Percentiles rank a stretch among this genome's conserved stretches.
These are phyloP conservation scores for Ochotona princeps DNA, from an alignment of 2,113 vertebrate species.

Conservation along the genomic window DNA sequence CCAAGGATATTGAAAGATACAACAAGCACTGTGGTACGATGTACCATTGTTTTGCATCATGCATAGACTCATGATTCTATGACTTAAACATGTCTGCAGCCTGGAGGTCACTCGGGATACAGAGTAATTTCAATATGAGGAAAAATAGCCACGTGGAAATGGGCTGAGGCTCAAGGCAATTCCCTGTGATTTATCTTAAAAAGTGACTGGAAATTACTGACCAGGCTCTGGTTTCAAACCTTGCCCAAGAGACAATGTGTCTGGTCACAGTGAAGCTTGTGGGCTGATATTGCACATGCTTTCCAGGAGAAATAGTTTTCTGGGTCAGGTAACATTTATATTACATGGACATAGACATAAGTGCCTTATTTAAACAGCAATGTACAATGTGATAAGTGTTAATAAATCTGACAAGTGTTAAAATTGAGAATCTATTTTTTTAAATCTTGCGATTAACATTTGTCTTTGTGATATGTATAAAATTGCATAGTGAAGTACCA, in stretches of 20 bases:
- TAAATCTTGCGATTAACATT: slow-evolving; percentile 30
- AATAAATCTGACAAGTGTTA: slow-evolving; percentile 76
- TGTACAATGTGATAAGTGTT: slow-evolving; percentile 51
- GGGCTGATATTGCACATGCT: slow-evolving; percentile 1
- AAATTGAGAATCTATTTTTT: slow-evolving; percentile 49
- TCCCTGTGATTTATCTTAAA: slow-evolving; percentile 45
- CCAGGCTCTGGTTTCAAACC: slow-evolving; percentile 68
- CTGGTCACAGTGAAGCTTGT: slow-evolving; percentile 33
- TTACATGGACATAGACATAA: slow-evolving; percentile 49
- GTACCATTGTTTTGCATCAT: not conserved
- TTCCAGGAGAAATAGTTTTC: slow-evolving; percentile 59
- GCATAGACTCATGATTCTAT: not conserved
- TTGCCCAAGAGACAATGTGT: slow-evolving; percentile 63
- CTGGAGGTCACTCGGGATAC: not conserved
- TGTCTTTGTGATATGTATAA: slow-evolving; percentile 27
- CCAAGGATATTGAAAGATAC: slow-evolving; percentile 15
- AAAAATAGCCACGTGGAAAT: slow-evolving; percentile 68
- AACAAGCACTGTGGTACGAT: not conserved
- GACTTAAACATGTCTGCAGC: slow-evolving; percentile 9
- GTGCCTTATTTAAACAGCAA: slow-evolving; percentile 62
- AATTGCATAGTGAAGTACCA: slow-evolving; percentile 37
- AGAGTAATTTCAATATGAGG: slow-evolving; percentile 48
- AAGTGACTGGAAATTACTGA: slow-evolving; percentile 16
- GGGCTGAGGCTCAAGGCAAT: not conserved
- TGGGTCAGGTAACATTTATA: slow-evolving; percentile 69